Percentiles rank a stretch among this genome's conserved stretches.
phyloP scores from a whole-genome alignment of 2,888 invertebrate species.

The Drosophila paranaensis region DNA sequence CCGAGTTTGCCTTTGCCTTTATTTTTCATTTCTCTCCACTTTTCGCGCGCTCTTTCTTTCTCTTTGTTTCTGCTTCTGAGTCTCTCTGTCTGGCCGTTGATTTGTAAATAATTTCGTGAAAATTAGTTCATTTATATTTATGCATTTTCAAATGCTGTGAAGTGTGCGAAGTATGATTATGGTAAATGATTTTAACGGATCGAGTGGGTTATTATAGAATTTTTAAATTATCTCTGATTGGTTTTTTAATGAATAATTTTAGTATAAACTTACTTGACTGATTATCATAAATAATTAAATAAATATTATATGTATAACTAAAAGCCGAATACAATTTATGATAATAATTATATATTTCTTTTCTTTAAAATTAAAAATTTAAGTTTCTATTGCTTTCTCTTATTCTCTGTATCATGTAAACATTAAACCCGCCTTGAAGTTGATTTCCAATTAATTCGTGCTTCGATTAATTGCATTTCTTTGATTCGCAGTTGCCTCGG shows the following conservation, averaged over 20 bases:
- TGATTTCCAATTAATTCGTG: conserved; percentile 27
- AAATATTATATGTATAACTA: too few species aligned
- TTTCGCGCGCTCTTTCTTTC: not conserved
- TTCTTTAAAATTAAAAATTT: not conserved
- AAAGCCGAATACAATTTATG: not conserved
- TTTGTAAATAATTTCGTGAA: conserved; percentile 62
- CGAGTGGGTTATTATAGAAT: not conserved
- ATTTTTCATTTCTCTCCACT: conserved; percentile 5
- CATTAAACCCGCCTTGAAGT: conserved; percentile 4
- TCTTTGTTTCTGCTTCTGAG: conserved; percentile 21
- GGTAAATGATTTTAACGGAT: not conserved
- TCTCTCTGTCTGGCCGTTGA: conserved; percentile 49
- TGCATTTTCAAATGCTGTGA: conserved; percentile 49
- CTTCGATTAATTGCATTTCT: conserved; percentile 53
- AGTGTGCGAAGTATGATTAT: conserved; percentile 19
- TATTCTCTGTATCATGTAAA: not conserved
- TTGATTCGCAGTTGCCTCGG: conserved; percentile 30
- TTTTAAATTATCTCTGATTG: not conserved
- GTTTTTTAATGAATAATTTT: not conserved
- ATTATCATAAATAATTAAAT: too few species aligned
- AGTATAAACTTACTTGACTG: too few species aligned
- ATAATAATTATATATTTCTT: not conserved
- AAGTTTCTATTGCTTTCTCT: not conserved
- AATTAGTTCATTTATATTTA: conserved; percentile 66
- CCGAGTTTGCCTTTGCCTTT: conserved; percentile 76